Conservation (phyloP, 2,888 invertebrate genomes). For the Nephrotoma appendiculata region DNA sequence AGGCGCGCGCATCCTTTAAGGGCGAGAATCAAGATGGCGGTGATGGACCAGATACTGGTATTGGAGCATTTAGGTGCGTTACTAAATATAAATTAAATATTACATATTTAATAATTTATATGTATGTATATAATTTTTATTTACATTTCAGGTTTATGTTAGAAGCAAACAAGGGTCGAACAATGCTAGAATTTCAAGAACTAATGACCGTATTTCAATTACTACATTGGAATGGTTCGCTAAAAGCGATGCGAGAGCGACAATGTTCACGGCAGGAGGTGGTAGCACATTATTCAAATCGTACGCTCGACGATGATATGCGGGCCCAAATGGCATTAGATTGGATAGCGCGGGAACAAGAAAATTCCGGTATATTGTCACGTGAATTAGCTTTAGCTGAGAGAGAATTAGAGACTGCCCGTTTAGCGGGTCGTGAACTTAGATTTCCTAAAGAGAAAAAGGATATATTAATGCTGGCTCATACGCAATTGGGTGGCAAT, state of each 20-base stretch:
- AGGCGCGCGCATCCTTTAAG: constrained; percentile 78
- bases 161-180: constrained; percentile 73
- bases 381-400: constrained; percentile 74
- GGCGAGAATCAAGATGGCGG: constrained; percentile 45
- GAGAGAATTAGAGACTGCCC: constrained; percentile 69
- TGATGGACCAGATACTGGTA: constrained; percentile 54
- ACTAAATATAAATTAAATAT: neutral
- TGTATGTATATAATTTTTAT: neutral
- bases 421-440: constrained; percentile 77
- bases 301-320: constrained; percentile 89
- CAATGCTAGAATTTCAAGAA: constrained; percentile 93
- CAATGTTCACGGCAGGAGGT: constrained; percentile 89
- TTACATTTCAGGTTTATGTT: constrained; percentile 46
- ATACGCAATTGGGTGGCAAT: constrained; percentile 55
- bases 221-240: constrained; percentile 91
- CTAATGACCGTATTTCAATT: constrained; percentile 96
- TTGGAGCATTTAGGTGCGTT: constrained; percentile 50
- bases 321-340: constrained; percentile 91
- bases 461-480: constrained; percentile 80
- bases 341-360: constrained; percentile 77
- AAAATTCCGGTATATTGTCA: constrained; percentile 58
- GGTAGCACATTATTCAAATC: constrained; percentile 84
- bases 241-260: constrained; percentile 88
- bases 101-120: neutral
- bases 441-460: constrained; percentile 92